These are phyloP conservation scores for Coregonus sp. DNA, from an alignment of 2,797 vertebrate species.

Conservation along the genomic window DNA sequence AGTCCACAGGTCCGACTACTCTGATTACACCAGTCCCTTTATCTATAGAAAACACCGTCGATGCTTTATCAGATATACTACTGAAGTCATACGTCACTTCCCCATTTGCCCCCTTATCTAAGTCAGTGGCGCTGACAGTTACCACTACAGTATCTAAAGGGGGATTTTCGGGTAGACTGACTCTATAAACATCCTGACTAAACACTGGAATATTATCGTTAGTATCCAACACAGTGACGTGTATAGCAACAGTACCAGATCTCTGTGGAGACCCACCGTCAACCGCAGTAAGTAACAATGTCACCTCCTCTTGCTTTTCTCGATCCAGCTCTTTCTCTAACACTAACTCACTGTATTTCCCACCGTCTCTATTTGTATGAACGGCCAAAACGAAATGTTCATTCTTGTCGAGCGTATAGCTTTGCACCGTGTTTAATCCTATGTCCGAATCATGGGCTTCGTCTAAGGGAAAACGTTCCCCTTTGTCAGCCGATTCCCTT, in stretches of 20 bases:
- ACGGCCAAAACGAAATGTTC: neutral
- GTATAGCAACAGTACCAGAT: too few species aligned
- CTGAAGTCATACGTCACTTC: conserved; percentile 10
- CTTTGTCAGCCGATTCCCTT: conserved; percentile 35
- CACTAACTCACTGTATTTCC: conserved; percentile 61
- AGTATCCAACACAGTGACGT: conserved; percentile 54
- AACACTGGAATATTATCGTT: conserved; percentile 29
- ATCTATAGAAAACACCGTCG: neutral
- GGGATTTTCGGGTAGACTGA: neutral
- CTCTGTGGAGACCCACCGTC: conserved; percentile 52
- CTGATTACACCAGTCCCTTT: neutral
- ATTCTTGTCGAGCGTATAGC: conserved; percentile 67
- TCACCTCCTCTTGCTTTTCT: conserved; percentile 36
- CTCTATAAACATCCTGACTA: conserved; percentile 11
- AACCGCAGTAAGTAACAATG: neutral
- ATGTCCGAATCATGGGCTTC: conserved; percentile 54
- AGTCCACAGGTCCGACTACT: conserved; percentile 3
- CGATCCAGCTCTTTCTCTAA: conserved; percentile 67
- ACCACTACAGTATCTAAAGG: neutral
- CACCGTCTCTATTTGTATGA: neutral
- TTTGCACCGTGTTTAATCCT: conserved; percentile 55
- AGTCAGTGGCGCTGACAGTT: neutral
- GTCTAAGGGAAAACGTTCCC: conserved; percentile 30
- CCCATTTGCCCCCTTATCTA: conserved; percentile 14
- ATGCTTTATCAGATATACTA: neutral